A percentile compares a stretch with the other conserved stretches of the same genome.
Conservation (phyloP, 2,113 vertebrate genomes). For the Pagrus major region DNA sequence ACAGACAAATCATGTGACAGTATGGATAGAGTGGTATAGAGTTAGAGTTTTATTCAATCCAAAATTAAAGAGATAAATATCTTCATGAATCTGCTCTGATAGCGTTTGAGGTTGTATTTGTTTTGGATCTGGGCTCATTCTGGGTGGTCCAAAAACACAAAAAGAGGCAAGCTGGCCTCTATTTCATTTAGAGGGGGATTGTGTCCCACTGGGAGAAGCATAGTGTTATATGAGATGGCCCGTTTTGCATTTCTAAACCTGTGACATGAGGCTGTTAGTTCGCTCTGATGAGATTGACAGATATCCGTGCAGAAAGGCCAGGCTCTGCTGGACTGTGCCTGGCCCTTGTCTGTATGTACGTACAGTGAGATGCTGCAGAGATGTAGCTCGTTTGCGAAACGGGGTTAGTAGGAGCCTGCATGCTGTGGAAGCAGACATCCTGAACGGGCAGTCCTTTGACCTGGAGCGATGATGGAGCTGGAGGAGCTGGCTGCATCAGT, state of each 20-base stretch:
- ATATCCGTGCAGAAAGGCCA: slow-evolving; percentile 7
- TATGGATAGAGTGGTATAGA: not conserved
- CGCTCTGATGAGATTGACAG: slow-evolving; percentile 51
- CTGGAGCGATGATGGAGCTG: slow-evolving; percentile 79
- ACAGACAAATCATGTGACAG: slow-evolving; percentile 14
- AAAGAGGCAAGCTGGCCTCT: slow-evolving; percentile 68
- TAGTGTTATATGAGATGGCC: slow-evolving; percentile 76
- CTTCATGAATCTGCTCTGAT: not conserved
- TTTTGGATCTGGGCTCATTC: slow-evolving; percentile 57
- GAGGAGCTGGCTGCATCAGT: slow-evolving; percentile 69
- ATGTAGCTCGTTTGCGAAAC: slow-evolving; percentile 34
- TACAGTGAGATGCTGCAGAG: slow-evolving; percentile 27
- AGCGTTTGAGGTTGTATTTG: slow-evolving; percentile 32
- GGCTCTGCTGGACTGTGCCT: slow-evolving; percentile 5
- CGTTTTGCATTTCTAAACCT: slow-evolving; percentile 73
- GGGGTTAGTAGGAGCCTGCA: slow-evolving; percentile 44
- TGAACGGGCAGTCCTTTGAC: slow-evolving; percentile 75
- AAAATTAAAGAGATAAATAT: not conserved
- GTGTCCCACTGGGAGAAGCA: slow-evolving; percentile 73
- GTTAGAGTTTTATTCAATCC: slow-evolving; percentile 11
- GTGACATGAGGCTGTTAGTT: slow-evolving; percentile 54
- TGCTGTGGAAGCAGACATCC: slow-evolving; percentile 72
- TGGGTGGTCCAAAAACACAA: slow-evolving; percentile 82
- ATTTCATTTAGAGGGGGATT: slow-evolving; percentile 59
- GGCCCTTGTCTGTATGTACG: slow-evolving; percentile 1